phyloP scores from a whole-genome alignment of 2,888 invertebrate genomes.

The Glaucopsyche alexis region DNA sequence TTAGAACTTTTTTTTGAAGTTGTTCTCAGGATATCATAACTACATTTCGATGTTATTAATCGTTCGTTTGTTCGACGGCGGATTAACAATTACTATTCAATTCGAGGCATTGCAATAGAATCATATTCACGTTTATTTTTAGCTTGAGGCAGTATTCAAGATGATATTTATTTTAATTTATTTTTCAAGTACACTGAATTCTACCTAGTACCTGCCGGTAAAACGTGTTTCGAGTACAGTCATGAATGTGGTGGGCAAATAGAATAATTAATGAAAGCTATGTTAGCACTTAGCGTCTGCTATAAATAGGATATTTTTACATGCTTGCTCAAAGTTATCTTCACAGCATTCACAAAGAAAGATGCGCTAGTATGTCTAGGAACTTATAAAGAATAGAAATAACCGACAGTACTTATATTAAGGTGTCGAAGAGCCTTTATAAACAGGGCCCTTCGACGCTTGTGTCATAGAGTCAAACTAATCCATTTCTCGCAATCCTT shows the following conservation, averaged over 20 bases:
- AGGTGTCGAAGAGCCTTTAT: no score
- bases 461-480: no score
- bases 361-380: no score
- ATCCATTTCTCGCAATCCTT: no score
- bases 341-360: no score
- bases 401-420: no score
- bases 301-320: not conserved
- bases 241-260: slow-evolving; percentile 30
- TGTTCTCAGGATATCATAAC: not conserved
- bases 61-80: not conserved
- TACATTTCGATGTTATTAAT: not conserved
- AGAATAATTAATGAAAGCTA: slow-evolving; percentile 18
- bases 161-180: not conserved
- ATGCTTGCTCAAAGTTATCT: no score
- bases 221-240: not conserved
- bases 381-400: no score
- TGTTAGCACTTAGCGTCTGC: not conserved
- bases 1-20: not conserved
- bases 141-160: not conserved
- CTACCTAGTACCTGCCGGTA: not conserved
- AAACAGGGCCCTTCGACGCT: no score
- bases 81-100: slow-evolving; percentile 2
- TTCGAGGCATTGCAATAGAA: not conserved
- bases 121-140: not conserved
- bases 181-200: not conserved